phyloP scores from a whole-genome alignment of 1,140 invertebrate species.

The Pteromalus puparum region DNA sequence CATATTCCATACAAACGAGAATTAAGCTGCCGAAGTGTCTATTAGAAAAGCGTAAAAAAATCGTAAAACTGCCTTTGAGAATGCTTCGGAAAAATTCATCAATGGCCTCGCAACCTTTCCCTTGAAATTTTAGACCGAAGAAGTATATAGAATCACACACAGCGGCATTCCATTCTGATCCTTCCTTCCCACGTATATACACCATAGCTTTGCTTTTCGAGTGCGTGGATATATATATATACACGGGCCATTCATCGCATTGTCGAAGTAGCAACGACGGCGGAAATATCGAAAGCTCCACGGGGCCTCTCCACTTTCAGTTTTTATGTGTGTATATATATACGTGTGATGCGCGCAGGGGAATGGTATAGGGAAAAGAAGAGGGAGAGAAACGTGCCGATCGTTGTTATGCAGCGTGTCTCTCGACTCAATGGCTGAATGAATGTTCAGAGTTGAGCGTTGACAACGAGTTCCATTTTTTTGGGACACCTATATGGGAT shows the following conservation, averaged over 20 bases:
- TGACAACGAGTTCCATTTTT: not conserved
- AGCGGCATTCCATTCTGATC: conserved; percentile 30
- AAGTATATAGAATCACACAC: not conserved
- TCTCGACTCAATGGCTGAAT: not conserved
- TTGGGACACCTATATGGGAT: not conserved
- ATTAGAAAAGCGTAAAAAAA: not conserved
- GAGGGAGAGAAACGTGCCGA: too few species aligned
- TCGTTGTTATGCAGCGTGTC: not conserved
- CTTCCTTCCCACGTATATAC: conserved; percentile 33
- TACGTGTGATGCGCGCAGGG: too few species aligned
- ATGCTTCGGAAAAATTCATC: not conserved
- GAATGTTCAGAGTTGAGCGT: not conserved
- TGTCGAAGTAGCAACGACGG: not conserved
- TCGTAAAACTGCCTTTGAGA: not conserved
- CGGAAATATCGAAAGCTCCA: conserved; percentile 18
- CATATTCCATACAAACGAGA: not conserved
- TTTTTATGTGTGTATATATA: not conserved
- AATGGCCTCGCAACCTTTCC: not conserved
- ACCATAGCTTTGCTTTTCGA: not conserved
- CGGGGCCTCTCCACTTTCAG: not conserved
- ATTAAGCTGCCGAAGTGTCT: not conserved
- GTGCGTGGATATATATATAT: not conserved
- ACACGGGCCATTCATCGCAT: not conserved
- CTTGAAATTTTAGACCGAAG: conserved; percentile 2
- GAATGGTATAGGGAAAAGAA: too few species aligned